A percentile compares a stretch with the other conserved stretches of the same genome.
Evolutionary conservation across 2,113 vertebrate genomes (phyloP).

Genomic region (Vulpes ferrilata): DNA sequence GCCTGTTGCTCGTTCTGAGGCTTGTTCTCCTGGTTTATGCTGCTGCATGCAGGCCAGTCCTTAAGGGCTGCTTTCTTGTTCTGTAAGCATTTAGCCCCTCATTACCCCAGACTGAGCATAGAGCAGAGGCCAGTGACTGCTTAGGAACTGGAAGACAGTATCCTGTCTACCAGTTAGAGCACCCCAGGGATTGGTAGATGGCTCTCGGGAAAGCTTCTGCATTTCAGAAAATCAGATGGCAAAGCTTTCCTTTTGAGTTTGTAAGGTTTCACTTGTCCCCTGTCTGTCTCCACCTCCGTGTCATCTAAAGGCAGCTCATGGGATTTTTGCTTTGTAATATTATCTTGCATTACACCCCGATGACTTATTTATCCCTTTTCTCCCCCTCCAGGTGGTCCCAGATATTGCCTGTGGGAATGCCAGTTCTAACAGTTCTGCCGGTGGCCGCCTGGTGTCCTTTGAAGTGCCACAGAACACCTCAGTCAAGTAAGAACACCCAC

Average conservation of each 20-base stretch:
- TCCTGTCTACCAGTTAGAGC: background rate
- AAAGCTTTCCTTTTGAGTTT: background rate
- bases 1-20: background rate
- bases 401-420: constrained; percentile 94
- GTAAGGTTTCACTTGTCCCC: background rate
- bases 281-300: accelerated
- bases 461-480: constrained; percentile 96
- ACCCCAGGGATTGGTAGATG: accelerated
- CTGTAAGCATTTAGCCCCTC: background rate
- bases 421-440: constrained; percentile 93
- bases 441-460: constrained; percentile 92
- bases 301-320: background rate
- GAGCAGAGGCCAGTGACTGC: background rate
- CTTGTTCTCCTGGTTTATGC: background rate
- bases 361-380: background rate
- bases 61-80: background rate
- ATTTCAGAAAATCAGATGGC: background rate
- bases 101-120: background rate
- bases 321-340: background rate
- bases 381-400: constrained; percentile 88
- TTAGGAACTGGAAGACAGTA: background rate
- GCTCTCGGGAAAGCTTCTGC: background rate
- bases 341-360: background rate
- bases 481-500: constrained; percentile 93
- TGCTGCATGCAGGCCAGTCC: accelerated